Base-by-base conservation (phyloP, 2,888 invertebrate species). In the Lithosia quadra region DNA sequence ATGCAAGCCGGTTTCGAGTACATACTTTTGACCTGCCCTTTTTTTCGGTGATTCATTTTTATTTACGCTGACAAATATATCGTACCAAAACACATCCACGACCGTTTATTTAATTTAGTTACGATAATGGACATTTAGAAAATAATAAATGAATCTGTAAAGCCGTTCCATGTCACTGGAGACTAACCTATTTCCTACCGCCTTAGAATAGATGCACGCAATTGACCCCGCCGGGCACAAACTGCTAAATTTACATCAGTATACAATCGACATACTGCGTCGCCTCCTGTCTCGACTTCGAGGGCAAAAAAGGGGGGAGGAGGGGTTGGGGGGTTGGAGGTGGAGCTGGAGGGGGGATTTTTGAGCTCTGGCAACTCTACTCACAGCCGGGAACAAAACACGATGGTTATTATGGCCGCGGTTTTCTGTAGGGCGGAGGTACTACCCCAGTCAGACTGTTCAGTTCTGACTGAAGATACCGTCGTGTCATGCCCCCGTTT, bases 201-300 rank as follows among this genome's bases (percentile, higher is more conserved):
- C 68, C 63, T 73, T 78, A 80, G 74, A 80, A 80, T 80, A 80
- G 80, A 76, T 73, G 74, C 74, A 74, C 76, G 79, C 66, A 74
- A 71, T 56, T 79, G 78, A 80, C 73, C 79, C 80, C 68, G 69
- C 64, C 22, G 64, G 69, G 77, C 71, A 69, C 21, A 22, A 64
- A 28, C 55, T 24, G 71, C 78, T 80, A 79, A 68, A 77, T 77
- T 75, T 80, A 77, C 68, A 67, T 65, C 68, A 64, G 64, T 71
- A 66, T 49, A 58, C 21, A 49, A 10, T n/a, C 39, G n/a, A 28
- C n/a, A n/a, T 49, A 49, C 49, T 5, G 9, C 39, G 36, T 39
- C 22, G 4, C 39, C 22, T 39, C 22, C 24, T 60, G 60, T 39
- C 39, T 39, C 60, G 10, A 24, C 39, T 22, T 39, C 60, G 39